These are phyloP conservation scores for Biston betularia DNA, from an alignment of 2,888 invertebrate genomes.

Conservation along the genomic window DNA sequence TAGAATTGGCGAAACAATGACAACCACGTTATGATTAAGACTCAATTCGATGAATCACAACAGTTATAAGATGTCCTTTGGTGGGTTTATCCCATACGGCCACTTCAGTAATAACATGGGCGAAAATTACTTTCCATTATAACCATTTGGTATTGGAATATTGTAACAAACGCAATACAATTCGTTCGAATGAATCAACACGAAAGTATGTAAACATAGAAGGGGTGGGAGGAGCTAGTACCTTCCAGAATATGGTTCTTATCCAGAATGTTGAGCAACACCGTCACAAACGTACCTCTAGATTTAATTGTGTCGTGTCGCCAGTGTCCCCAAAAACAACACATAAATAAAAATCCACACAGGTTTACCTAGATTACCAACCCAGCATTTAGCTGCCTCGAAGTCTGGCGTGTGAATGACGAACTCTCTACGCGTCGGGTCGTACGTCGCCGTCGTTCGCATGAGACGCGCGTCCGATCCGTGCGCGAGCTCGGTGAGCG, in stretches of 20 bases:
- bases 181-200: too few relatives aligned
- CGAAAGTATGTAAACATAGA: too few relatives aligned
- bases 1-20: not conserved
- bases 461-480: slow-evolving; percentile 97
- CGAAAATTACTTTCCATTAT: too few relatives aligned
- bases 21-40: not conserved
- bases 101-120: too few relatives aligned
- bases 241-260: too few relatives aligned
- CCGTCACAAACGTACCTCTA: not conserved
- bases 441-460: slow-evolving; percentile 96
- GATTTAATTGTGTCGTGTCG: not conserved
- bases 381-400: slow-evolving; percentile 98
- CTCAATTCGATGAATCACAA: too few relatives aligned
- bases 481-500: slow-evolving; percentile 97
- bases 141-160: too few relatives aligned
- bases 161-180: too few relatives aligned
- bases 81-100: too few relatives aligned
- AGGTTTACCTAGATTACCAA: slow-evolving; percentile 93
- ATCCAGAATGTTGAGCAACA: not conserved
- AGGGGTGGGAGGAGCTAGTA: too few relatives aligned
- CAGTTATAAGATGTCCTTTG: too few relatives aligned
- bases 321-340: slow-evolving; percentile 23
- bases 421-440: slow-evolving; percentile 91
- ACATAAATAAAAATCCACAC: slow-evolving; percentile 58
- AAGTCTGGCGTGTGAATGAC: slow-evolving; percentile 96